phyloP scores from a whole-genome alignment of 92 coral and sea anemone species.

The Phenganax marumi region DNA sequence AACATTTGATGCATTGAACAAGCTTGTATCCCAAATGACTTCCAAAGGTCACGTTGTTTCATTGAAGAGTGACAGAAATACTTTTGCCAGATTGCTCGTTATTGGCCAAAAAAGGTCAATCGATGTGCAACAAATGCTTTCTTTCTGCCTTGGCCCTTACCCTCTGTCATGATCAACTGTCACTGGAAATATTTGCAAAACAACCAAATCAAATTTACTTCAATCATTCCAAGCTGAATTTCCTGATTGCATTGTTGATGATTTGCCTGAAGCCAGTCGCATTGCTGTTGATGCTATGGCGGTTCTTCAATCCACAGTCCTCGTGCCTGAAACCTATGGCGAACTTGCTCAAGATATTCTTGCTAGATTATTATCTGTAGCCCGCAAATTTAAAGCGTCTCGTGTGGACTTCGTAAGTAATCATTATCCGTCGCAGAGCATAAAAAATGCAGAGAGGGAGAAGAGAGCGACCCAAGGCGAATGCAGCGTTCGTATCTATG shows the following conservation, averaged over 20 bases:
- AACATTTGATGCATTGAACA: conserved; percentile 24
- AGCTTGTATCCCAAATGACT: conserved; percentile 8
- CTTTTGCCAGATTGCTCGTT: background rate
- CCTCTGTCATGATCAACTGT: conserved; percentile 29
- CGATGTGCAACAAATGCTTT: conserved; percentile 19
- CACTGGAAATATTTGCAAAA: conserved; percentile 29
- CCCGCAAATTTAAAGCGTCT: conserved; percentile 38
- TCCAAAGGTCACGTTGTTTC: conserved; percentile 38
- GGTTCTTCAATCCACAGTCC: conserved; percentile 33
- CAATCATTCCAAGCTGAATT: conserved; percentile 16
- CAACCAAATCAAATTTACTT: conserved; percentile 14
- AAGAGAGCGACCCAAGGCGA: conserved; percentile 36
- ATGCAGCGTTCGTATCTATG: conserved; percentile 34
- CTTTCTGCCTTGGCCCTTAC: conserved; percentile 37
- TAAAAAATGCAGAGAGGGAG: conserved; percentile 31
- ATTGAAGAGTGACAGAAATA: conserved; percentile 32
- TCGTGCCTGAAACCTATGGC: conserved; percentile 34
- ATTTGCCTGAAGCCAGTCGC: conserved; percentile 24
- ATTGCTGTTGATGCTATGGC: conserved; percentile 36
- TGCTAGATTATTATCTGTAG: conserved; percentile 31
- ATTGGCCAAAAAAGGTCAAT: background rate
- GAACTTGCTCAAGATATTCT: conserved; percentile 34
- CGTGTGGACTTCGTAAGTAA: conserved; percentile 68
- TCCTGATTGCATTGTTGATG: conserved; percentile 25
- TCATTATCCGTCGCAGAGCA: conserved; percentile 41